A percentile compares a stretch with the other conserved stretches of the same genome.
phyloP scores from a whole-genome alignment of 2,797 vertebrate genomes.

The Melanotaenia parkinsoni region DNA sequence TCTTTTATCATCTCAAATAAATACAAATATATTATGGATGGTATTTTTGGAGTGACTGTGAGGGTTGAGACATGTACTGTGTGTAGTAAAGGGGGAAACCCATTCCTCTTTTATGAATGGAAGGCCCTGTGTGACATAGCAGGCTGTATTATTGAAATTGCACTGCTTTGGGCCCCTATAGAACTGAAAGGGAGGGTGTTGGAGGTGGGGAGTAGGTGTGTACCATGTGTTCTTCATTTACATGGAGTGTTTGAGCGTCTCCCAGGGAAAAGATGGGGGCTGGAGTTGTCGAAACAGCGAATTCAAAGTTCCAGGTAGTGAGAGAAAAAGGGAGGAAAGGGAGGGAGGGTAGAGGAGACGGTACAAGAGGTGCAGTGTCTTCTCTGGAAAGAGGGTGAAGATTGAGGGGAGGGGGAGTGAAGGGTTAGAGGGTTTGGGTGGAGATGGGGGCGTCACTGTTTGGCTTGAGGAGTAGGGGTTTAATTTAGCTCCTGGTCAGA shows the following conservation, averaged over 20 bases:
- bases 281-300: conserved; percentile 75
- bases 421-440: conserved; percentile 11
- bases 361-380: conserved; percentile 87
- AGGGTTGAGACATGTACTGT: conserved; percentile 46
- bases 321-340: conserved; percentile 61
- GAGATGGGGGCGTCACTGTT: conserved; percentile 69
- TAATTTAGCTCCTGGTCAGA: conserved; percentile 82
- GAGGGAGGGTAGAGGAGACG: conserved; percentile 71
- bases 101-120: conserved; percentile 80
- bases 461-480: conserved; percentile 83
- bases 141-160: conserved; percentile 72
- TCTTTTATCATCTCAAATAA: conserved; percentile 5
- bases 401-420: conserved; percentile 57
- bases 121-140: conserved; percentile 77
- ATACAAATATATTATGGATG: conserved; percentile 9
- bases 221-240: conserved; percentile 88
- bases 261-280: conserved; percentile 77
- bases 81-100: conserved; percentile 58
- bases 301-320: conserved; percentile 82
- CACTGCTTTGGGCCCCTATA: conserved; percentile 69
- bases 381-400: conserved; percentile 81
- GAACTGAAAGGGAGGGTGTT: conserved; percentile 53
- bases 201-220: conserved; percentile 24
- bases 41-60: conserved; percentile 40
- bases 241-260: conserved; percentile 82